Evolutionary conservation across 2,888 invertebrate genomes (phyloP), one percentile per base, ranked within the genome.

Genomic region (Linnaemya tessellans): DNA sequence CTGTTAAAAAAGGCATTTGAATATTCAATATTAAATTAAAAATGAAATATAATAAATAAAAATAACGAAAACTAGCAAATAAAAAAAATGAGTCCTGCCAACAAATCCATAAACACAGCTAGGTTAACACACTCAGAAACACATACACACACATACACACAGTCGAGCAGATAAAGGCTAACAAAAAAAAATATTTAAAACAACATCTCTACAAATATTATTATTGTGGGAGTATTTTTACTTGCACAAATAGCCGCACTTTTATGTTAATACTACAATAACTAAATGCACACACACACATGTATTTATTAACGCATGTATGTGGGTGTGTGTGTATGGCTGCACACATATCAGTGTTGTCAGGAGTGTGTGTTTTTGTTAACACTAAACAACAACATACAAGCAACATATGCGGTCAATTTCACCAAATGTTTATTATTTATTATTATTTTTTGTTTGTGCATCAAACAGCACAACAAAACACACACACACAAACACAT

Each of bases 391-490:
- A 86, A 73, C 84, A 81, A 74, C 78, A 79, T 73, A 74, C 78
- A 84, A 67, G 68, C 81, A 86, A 84, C 89, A 89, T 87, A 88
- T 89, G 90, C 88, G 89, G 89, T 90, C 89, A 89, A 88, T 89
- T 90, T 89, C 89, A 90, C 89, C 89, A 90, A 89, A 84, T 86
- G 89, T 87, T 89, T 88, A 89, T 88, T 87, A 86, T 86, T 87
- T 88, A 84, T 87, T 87, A 86, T 84, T 78, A 38, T 81, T 84
- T 75, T 73, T 64, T 86, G 43, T 84, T 73, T 56, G 20, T 75
- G 30, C 43, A 65, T 54, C 51, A 56, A 68, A 49, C 46, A 65
- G 46, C 0, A 18, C 13, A 38, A 38, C 60, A 20, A 41, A 20
- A 74, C 1, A 64, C 18, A 71, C 13, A 41, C 15, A 41, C 8